Evolutionary conservation across 2,113 vertebrate species (phyloP), one percentile per base, ranked within the genome.

Genomic region (Odontesthes bonariensis): DNA sequence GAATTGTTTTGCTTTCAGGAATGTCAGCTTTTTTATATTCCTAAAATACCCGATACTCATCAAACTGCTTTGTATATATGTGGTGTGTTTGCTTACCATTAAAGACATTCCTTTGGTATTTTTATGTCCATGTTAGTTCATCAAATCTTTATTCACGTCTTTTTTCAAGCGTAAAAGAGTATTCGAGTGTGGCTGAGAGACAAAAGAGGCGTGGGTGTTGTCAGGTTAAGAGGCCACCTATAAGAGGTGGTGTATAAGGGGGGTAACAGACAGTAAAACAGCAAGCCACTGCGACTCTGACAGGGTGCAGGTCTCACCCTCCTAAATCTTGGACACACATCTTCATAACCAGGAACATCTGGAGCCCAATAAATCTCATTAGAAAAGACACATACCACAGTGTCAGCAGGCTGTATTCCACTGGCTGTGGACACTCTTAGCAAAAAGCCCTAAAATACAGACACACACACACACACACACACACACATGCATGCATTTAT

Each of bases 311-410:
- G 79, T 79, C 84, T 92, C 82, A 69, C 83, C 83, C 75, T 81
- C 77, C 72, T 86, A 88, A 88, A 88, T 92, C 87, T 85, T 73
- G 8, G n/a, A 76, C 81, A 84, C 88, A 92, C 87, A 86, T 91
- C 88, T 90, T 88, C 60, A 80, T 90, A 88, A 91, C 84, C 42
- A 69, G 66, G 56, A 91, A 90, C 89, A 92, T 90, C 87, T 93
- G 89, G 86, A 79, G 74, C 73, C 63, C 56, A 23, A 68, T 91
- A 87, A 80, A 90, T 90, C 83, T 87, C 78, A 86, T 87, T 82
- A 83, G 67, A 83, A 81, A 73, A 81, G 70, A 86, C 68, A 84
- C 85, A 89, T 81, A 88, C 79, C 75, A 75, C 55, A 70, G 66
- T 89, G 88, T 86, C 82, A 79, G 79, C 61, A 67, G 77, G 62